Percentiles rank a stretch among this genome's conserved stretches.
Conservation (phyloP, 2,797 vertebrate genomes). For the Cyprinella venusta region DNA sequence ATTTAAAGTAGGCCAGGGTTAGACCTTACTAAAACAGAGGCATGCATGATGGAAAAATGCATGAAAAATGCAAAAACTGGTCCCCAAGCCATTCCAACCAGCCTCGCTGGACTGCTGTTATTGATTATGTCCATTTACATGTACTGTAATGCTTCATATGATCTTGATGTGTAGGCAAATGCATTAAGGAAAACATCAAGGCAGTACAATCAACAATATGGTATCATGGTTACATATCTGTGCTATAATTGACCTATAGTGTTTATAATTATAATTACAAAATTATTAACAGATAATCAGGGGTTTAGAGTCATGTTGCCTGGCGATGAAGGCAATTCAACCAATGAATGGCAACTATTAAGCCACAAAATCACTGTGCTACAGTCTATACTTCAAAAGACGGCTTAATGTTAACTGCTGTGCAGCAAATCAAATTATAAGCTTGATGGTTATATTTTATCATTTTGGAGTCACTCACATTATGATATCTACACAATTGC, state of each 20-base stretch:
- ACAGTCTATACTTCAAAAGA: background rate
- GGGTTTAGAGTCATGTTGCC: background rate
- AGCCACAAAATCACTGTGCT: background rate
- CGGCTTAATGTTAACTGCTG: background rate
- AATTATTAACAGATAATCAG: background rate
- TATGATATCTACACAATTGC: background rate
- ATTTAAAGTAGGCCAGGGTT: slow-evolving; percentile 21
- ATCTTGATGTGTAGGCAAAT: slow-evolving; percentile 9
- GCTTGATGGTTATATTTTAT: background rate
- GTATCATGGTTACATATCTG: slow-evolving; percentile 7
- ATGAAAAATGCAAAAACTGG: slow-evolving; percentile 10
- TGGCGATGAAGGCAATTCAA: background rate
- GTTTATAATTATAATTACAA: background rate
- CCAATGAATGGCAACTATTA: slow-evolving; percentile 2
- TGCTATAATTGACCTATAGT: background rate
- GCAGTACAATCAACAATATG: slow-evolving; percentile 25
- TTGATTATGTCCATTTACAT: background rate
- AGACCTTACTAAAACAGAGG: slow-evolving; percentile 16
- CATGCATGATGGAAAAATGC: slow-evolving; percentile 16
- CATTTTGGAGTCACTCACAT: background rate
- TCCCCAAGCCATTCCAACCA: slow-evolving; percentile 15
- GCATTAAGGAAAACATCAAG: slow-evolving; percentile 23
- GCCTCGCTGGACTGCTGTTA: background rate
- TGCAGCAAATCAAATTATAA: slow-evolving; percentile 4
- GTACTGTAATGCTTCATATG: background rate